Evolutionary conservation across 2,888 invertebrate species (phyloP), one percentile per base, ranked within the genome.

Genomic region (Syritta pipiens): DNA sequence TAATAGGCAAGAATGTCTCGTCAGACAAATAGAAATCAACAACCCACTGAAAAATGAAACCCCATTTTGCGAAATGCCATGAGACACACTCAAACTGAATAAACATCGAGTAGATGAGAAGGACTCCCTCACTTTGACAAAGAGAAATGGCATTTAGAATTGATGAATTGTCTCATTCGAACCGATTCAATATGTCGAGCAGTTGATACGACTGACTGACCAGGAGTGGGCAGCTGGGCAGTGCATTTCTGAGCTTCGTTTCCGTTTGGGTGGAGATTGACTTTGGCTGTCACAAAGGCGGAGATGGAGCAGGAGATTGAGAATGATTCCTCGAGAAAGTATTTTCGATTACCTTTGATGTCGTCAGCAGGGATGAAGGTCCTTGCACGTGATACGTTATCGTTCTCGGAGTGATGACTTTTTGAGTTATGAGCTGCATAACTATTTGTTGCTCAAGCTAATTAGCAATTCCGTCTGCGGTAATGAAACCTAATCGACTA

Each of bases 121-220:
- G 26, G 28, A 42, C 49, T n/a, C 26, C 17, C 19, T 19, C 35
- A 10, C 46, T 59, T 53, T 65, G 48, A n/a, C n/a, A n/a, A n/a
- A n/a, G 35, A 55, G 35, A 63, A 69, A 69, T 63, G 76, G 51
- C 62, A 63, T 49, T 51, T 12, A 20, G 22, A 65, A 53, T 77
- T 71, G 77, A 71, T 65, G 65, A 65, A 77, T 71, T 46, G 71
- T 53, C 63, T 69, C 35, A 57, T 30, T 69, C 14, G 26, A 28
- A 26, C 30, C 37, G 44, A 44, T 28, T 44, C 42, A 51, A 51
- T 53, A 59, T 65, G 63, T 57, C 69, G 26, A 26, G 14, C 9
- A 51, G 30, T 7, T 42, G 51, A 30, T 76, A 24, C 30, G 28
- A 30, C 48, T 42, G 57, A 40, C 28, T 17, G 40, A 60, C 12